These are phyloP conservation scores for Portevinia maculata DNA, from an alignment of 2,888 invertebrate genomes.

Conservation along the genomic window DNA sequence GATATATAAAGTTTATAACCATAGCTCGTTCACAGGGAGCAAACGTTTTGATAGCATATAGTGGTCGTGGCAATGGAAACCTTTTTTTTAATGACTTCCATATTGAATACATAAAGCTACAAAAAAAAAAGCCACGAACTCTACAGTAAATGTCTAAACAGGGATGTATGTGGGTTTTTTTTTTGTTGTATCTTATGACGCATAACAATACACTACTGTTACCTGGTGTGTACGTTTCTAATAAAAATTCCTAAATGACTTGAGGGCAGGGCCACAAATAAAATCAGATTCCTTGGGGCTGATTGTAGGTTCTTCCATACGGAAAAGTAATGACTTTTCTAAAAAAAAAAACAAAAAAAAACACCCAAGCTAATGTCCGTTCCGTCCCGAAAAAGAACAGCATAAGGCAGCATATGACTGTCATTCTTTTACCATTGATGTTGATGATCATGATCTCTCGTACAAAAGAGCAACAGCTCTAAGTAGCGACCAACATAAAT, in stretches of 20 bases:
- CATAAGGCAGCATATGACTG: conserved; percentile 41
- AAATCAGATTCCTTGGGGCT: conserved; percentile 64
- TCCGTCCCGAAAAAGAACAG: conserved; percentile 48
- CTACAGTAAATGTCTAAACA: neutral
- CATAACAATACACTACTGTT: conserved; percentile 67
- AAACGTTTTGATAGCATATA: conserved; percentile 45
- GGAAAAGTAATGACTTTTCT: conserved; percentile 68
- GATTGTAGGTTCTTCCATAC: conserved; percentile 59
- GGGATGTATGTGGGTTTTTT: conserved; percentile 15
- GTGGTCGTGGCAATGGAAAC: conserved; percentile 49
- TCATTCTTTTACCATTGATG: conserved; percentile 46
- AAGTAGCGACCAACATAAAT: conserved; percentile 71
- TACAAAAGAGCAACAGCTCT: conserved; percentile 47
- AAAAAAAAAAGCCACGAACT: conserved; percentile 6
- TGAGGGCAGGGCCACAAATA: conserved; percentile 64
- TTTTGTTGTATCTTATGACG: conserved; percentile 51
- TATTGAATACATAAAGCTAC: conserved; percentile 3
- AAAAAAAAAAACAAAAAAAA: conserved; percentile 48
- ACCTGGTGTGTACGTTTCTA: conserved; percentile 56
- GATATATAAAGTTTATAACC: conserved; percentile 66
- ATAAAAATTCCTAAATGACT: conserved; percentile 56
- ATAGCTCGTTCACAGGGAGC: conserved; percentile 40
- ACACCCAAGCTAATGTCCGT: conserved; percentile 62
- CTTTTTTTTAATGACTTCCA: neutral
- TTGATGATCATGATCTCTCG: conserved; percentile 60